Evolutionary conservation across 2,113 vertebrate genomes (phyloP).

Genomic region (Channa argus): DNA sequence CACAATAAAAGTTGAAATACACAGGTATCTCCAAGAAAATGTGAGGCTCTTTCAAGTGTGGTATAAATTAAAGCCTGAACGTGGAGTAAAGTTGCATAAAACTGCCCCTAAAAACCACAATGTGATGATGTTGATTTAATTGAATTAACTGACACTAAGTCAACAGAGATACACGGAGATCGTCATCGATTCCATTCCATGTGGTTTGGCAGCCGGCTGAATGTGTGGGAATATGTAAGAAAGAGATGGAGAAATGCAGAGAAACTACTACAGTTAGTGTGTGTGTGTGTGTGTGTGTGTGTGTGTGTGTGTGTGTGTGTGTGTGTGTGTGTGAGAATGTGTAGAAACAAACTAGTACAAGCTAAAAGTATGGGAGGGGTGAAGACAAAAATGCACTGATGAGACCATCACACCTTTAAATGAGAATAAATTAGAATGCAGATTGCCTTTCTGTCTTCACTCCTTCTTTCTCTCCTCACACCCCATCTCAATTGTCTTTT

Average conservation of each 20-base stretch:
- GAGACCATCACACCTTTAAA: constrained; percentile 73
- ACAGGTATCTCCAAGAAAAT: constrained; percentile 12
- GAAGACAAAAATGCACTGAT: constrained; percentile 50
- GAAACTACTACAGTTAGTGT: no score
- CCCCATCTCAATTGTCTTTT: constrained; percentile 43
- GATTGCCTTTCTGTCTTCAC: constrained; percentile 42
- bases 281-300: no score
- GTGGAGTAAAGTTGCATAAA: constrained; percentile 35
- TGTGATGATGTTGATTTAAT: constrained; percentile 63
- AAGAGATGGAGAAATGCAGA: no score
- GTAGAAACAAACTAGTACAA: background rate
- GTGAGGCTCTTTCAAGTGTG: constrained; percentile 24
- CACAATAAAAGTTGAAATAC: constrained; percentile 6
- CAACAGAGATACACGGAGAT: constrained; percentile 47
- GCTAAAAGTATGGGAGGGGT: background rate
- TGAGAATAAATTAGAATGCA: constrained; percentile 73
- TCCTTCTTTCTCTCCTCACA: constrained; percentile 31
- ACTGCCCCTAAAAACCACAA: constrained; percentile 41
- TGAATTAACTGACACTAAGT: constrained; percentile 51
- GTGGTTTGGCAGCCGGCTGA: constrained; percentile 50
- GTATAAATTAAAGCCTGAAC: constrained; percentile 47
- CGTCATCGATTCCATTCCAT: constrained; percentile 27
- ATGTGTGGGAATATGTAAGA: no score
- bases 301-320: background rate
- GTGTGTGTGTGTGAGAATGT: background rate